Percentiles rank a stretch among this genome's conserved stretches.
Evolutionary conservation across 1,140 invertebrate species (phyloP).

Genomic region (Pantala flavescens): DNA sequence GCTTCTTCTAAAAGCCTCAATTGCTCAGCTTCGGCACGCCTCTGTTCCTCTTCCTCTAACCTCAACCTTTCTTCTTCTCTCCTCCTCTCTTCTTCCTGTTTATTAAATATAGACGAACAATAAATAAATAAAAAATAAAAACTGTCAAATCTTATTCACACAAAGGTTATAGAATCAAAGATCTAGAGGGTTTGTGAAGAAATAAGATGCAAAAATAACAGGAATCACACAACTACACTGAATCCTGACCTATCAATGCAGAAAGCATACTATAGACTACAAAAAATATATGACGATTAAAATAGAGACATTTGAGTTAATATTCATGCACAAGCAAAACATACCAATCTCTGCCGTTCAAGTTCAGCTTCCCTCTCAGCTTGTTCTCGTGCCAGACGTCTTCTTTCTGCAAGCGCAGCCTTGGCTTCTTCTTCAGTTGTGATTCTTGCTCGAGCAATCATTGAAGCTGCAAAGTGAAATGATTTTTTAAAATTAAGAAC

Average conservation of each 20-base stretch:
- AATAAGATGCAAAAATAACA: too few species aligned
- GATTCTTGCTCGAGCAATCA: constrained; percentile 60
- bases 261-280: too few species aligned
- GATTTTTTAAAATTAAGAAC: too few species aligned
- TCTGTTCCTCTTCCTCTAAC: constrained; percentile 71
- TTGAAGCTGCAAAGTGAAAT: constrained; percentile 43
- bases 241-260: too few species aligned
- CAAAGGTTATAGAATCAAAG: too few species aligned
- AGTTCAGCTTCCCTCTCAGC: constrained; percentile 74
- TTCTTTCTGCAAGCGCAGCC: constrained; percentile 73
- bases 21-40: constrained; percentile 63
- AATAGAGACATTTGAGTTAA: too few species aligned
- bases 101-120: constrained; percentile 24
- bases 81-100: constrained; percentile 56
- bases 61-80: constrained; percentile 60
- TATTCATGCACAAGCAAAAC: too few species aligned
- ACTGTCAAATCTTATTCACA: too few species aligned
- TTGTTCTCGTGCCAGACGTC: constrained; percentile 71
- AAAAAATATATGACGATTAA: too few species aligned
- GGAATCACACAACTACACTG: too few species aligned
- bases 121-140: constrained; percentile 15
- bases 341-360: constrained; percentile 57
- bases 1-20: constrained; percentile 57
- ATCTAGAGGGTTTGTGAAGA: too few species aligned
- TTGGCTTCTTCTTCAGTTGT: constrained; percentile 83